Evolutionary conservation across 2,888 invertebrate genomes (phyloP), one percentile per base, ranked within the genome.

Genomic region (Aphrophora alni): DNA sequence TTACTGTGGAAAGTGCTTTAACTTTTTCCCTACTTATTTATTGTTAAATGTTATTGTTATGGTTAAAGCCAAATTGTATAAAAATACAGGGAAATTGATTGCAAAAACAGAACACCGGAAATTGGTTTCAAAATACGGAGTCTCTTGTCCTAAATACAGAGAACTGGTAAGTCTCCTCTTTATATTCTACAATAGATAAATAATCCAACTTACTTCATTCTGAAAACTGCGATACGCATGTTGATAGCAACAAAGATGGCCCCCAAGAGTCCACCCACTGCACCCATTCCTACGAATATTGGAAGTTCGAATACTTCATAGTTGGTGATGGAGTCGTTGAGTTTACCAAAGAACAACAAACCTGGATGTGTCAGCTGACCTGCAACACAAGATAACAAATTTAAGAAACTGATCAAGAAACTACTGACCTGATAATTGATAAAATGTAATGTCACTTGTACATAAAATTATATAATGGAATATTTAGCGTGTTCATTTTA

Each of bases 231-330:
- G 26, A 86, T 82, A 10, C 84, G 79, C 84, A 84, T 84, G 77
- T 84, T 85, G 74, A 85, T 83, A 17, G 83, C 84, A n/a, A 86
- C 85, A 79, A 91, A 93, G n/a, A 91, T 85, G 0, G 92, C 92
- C 59, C 92, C 92, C 0, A 90, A 86, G 0, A 91, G 85, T 5
- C 92, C 92, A 38, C 92, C 90, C 82, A 91, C 87, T 71, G 89
- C 88, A 8, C 92, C 93, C 89, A 93, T 91, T 14, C 89, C 26
- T 70, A 91, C 87, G 85, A 91, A 92, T 81, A 92, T 87, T 0
- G 91, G 89, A 59, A 92, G 83, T 83, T 88, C 88, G 33, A 87
- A 86, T 68, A 87, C 86, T 80, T 86, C 86, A 82, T 87, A 88
- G 75, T 85, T 86, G 59, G 87, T 85, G 81, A 84, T 84, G 4